Evolutionary conservation across 2,888 invertebrate species (phyloP).

Genomic region (Marronus borbonicus): DNA sequence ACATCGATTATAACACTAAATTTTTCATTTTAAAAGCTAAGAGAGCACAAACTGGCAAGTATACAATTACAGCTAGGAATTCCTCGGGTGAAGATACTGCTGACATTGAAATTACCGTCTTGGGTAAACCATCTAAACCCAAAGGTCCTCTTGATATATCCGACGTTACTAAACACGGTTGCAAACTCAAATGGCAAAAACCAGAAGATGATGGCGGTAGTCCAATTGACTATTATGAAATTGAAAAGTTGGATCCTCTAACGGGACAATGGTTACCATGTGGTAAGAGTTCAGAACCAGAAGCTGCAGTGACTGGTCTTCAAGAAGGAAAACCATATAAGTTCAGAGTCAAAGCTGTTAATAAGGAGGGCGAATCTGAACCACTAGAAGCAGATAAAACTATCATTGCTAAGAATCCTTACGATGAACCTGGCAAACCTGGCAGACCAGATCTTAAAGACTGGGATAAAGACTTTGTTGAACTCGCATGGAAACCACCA

Average conservation of each 20-base stretch:
- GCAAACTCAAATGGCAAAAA: conserved; percentile 93
- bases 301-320: conserved; percentile 86
- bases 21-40: conserved; percentile 88
- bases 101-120: conserved; percentile 90
- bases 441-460: conserved; percentile 91
- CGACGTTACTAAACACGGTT: conserved; percentile 93
- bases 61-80: conserved; percentile 91
- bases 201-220: conserved; percentile 97
- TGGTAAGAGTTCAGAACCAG: conserved; percentile 88
- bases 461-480: conserved; percentile 98
- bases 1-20: conserved; percentile 92
- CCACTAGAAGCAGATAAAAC: conserved; percentile 94
- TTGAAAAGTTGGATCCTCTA: conserved; percentile 94
- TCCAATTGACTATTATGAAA: conserved; percentile 95
- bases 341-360: conserved; percentile 98
- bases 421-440: conserved; percentile 94
- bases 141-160: conserved; percentile 91
- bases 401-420: conserved; percentile 99
- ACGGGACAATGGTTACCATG: conserved; percentile 96
- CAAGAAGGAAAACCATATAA: conserved; percentile 98
- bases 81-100: conserved; percentile 94
- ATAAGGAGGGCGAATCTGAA: conserved; percentile 98
- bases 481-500: conserved; percentile 94
- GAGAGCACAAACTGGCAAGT: conserved; percentile 88
- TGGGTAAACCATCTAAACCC: conserved; percentile 83